A percentile compares a stretch with the other conserved stretches of the same genome.
Evolutionary conservation across 2,113 vertebrate species (phyloP).

Genomic region (Channa argus): DNA sequence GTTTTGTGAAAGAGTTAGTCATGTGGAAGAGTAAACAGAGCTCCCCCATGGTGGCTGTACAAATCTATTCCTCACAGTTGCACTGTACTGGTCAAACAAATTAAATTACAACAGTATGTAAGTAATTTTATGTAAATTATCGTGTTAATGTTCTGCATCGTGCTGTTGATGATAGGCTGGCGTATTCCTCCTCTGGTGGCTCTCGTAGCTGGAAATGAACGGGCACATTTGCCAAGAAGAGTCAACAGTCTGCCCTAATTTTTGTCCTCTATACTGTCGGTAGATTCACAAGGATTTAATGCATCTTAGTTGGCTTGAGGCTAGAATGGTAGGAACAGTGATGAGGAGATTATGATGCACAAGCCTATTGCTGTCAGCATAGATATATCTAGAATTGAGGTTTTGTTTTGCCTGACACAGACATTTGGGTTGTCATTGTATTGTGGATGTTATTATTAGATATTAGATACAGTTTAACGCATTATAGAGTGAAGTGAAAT

Average conservation of each 20-base stretch:
- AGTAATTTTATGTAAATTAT: constrained; percentile 99
- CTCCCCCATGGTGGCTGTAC: constrained; percentile 83
- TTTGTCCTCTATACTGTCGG: constrained; percentile 37
- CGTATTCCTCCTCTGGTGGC: constrained; percentile 86
- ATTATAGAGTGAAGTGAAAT: constrained; percentile 11
- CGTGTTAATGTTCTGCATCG: constrained; percentile 97
- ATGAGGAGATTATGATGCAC: constrained; percentile 53
- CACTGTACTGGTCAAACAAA: constrained; percentile 92
- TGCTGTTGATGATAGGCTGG: constrained; percentile 87
- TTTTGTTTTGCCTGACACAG: constrained; percentile 20
- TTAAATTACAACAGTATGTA: constrained; percentile 97
- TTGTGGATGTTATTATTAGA: constrained; percentile 10
- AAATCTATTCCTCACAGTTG: constrained; percentile 89
- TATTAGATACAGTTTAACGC: constrained; percentile 3
- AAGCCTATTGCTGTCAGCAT: constrained; percentile 56
- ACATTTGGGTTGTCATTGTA: constrained; percentile 2
- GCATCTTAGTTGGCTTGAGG: constrained; percentile 65
- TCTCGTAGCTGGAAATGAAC: constrained; percentile 81
- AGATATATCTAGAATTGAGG: constrained; percentile 35
- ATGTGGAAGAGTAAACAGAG: constrained; percentile 86
- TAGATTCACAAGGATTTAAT: constrained; percentile 68
- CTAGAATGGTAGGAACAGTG: constrained; percentile 46
- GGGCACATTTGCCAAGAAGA: constrained; percentile 71
- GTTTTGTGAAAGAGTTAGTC: constrained; percentile 82
- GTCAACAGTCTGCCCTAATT: constrained; percentile 67